Evolutionary conservation across 2,797 vertebrate genomes (phyloP).

Genomic region (Galago senegalensis): DNA sequence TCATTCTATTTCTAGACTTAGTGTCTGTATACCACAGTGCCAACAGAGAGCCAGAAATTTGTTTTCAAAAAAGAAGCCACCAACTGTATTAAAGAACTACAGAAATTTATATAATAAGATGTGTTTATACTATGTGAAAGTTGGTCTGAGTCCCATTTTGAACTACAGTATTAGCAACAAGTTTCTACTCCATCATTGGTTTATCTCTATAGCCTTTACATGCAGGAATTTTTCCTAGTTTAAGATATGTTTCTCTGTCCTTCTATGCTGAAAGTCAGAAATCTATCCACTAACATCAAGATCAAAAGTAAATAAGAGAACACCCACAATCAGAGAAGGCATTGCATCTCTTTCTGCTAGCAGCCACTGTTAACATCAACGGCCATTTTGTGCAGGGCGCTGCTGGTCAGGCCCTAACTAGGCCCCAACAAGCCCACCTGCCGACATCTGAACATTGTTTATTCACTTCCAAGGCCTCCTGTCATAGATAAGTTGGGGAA

Average conservation of each 20-base stretch:
- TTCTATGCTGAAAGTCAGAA: background rate
- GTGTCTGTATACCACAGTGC: background rate
- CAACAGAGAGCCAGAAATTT: background rate
- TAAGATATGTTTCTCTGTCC: background rate
- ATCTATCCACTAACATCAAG: background rate
- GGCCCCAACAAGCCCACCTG: too few relatives aligned
- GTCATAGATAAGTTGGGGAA: too few relatives aligned
- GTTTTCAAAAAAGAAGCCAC: background rate
- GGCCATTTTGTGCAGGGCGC: too few relatives aligned
- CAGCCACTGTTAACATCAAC: too few relatives aligned
- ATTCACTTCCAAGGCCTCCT: too few relatives aligned
- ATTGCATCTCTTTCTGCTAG: background rate
- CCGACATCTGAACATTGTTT: too few relatives aligned
- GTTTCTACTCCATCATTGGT: background rate
- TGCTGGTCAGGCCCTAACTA: too few relatives aligned
- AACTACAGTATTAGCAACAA: background rate
- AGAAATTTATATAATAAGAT: background rate
- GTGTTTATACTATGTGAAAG: background rate
- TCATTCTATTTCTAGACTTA: background rate
- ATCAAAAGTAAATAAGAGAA: background rate
- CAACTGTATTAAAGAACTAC: background rate
- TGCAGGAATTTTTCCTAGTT: background rate
- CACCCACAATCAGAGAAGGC: background rate
- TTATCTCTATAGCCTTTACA: background rate
- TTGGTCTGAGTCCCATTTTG: background rate